These are phyloP conservation scores for Ariolimax columbianus DNA, from an alignment of 2,888 invertebrate genomes.

Conservation along the genomic window DNA sequence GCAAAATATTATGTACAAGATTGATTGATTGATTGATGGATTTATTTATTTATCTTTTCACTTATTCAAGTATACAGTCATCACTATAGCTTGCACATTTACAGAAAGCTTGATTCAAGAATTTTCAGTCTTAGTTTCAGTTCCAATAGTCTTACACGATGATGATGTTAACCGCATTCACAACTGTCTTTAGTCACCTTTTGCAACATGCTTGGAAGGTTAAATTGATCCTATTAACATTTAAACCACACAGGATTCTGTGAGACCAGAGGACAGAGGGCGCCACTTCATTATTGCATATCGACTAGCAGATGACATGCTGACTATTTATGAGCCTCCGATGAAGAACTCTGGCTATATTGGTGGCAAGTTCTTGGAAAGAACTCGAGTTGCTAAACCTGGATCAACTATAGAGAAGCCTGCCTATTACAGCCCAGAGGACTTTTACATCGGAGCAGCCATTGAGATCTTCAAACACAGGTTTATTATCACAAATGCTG, in stretches of 20 bases:
- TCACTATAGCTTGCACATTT: no score
- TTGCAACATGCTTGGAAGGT: no score
- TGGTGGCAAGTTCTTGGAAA: constrained; percentile 87
- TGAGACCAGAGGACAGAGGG: constrained; percentile 87
- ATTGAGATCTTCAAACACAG: constrained; percentile 87
- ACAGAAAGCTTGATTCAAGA: no score
- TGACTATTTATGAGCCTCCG: constrained; percentile 86
- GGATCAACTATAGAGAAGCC: constrained; percentile 84
- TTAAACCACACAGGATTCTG: constrained; percentile 82
- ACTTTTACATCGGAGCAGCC: constrained; percentile 88
- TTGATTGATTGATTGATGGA: neutral
- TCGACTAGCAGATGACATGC: constrained; percentile 86
- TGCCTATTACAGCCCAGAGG: constrained; percentile 87
- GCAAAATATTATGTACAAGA: neutral
- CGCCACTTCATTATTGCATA: constrained; percentile 88
- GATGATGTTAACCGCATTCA: no score
- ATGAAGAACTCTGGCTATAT: constrained; percentile 82
- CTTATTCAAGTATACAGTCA: no score
- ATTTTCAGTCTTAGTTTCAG: no score
- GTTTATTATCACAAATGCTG: constrained; percentile 89
- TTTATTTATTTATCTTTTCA: no score
- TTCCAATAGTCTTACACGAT: no score
- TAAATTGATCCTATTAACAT: no score
- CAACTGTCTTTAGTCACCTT: no score
- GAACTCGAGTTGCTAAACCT: constrained; percentile 85